Evolutionary conservation across 2,797 vertebrate genomes (phyloP).

Genomic region (Gallinago nigripennis): DNA sequence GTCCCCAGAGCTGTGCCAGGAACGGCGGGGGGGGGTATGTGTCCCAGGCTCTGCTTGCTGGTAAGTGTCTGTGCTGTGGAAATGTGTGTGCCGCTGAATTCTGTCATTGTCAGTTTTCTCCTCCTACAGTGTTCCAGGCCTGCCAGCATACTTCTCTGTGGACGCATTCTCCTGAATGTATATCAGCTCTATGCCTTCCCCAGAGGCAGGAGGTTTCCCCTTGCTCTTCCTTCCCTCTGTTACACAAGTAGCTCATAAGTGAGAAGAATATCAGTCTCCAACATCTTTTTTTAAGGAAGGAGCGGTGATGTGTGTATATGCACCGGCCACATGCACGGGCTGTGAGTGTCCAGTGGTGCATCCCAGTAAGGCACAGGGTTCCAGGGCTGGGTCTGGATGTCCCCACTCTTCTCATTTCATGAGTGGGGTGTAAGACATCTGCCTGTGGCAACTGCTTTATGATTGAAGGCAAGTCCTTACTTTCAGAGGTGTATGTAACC

Average conservation of each 20-base stretch:
- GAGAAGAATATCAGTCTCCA: not conserved
- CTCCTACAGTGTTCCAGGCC: not conserved
- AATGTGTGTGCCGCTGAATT: not conserved
- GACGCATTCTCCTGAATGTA: rapidly evolving
- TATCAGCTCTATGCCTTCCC: not conserved
- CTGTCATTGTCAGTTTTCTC: not conserved
- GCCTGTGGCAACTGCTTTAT: not conserved
- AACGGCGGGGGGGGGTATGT: rapidly evolving
- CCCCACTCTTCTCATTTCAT: not conserved
- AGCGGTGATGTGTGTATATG: not conserved
- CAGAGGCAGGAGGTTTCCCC: not conserved
- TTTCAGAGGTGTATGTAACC: not conserved
- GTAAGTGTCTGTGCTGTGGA: not conserved
- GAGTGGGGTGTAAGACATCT: not conserved
- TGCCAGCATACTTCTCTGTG: rapidly evolving
- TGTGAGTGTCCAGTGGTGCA: not conserved
- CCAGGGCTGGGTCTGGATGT: not conserved
- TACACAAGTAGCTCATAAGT: not conserved
- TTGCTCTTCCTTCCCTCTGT: not conserved
- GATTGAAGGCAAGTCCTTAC: not conserved
- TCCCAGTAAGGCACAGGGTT: too few species aligned
- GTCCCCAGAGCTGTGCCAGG: not conserved
- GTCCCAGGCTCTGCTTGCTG: not conserved
- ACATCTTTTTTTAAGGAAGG: not conserved
- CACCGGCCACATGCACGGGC: rapidly evolving